These are phyloP conservation scores for Halisarca cf. caerulea DNA, from an alignment of 37 sponge, comb jelly and placozoan genomes.

Conservation along the genomic window DNA sequence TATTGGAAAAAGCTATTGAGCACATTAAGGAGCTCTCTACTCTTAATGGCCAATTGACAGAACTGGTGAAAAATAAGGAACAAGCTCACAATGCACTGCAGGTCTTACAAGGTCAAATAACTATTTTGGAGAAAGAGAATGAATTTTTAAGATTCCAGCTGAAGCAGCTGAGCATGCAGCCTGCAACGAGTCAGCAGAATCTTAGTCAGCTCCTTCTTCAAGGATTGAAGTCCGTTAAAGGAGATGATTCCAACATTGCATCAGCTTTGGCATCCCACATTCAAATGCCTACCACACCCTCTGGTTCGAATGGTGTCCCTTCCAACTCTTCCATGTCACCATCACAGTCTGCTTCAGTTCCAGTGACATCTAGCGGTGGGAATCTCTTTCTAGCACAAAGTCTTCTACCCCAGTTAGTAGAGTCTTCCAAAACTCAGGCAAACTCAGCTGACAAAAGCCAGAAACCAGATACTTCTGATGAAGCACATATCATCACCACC, in stretches of 20 bases:
- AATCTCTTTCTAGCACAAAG: background rate
- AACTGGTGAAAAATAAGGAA: slow-evolving; percentile 58
- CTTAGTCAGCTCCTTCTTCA: slow-evolving; percentile 18
- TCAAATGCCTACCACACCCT: background rate
- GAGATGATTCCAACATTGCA: background rate
- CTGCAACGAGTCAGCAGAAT: slow-evolving; percentile 24
- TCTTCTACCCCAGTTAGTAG: slow-evolving; percentile 1
- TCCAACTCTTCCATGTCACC: background rate
- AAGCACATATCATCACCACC: no score
- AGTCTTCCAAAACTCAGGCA: background rate
- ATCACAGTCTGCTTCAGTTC: background rate
- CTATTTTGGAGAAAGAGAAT: slow-evolving; percentile 83
- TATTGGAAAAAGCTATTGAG: slow-evolving; percentile 78
- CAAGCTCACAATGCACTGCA: slow-evolving; percentile 69
- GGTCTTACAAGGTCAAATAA: slow-evolving; percentile 69
- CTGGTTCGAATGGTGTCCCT: background rate
- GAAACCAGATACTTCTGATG: background rate
- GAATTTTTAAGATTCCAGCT: slow-evolving; percentile 72
- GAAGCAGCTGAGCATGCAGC: slow-evolving; percentile 67
- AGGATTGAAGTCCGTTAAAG: slow-evolving; percentile 4
- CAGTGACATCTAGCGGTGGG: background rate
- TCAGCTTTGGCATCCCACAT: slow-evolving; percentile 1
- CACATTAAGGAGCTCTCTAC: slow-evolving; percentile 61
- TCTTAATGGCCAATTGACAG: slow-evolving; percentile 58
- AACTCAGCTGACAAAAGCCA: background rate